Base-by-base conservation (phyloP, 2,888 invertebrate genomes). In the Flexamia atlantica region DNA sequence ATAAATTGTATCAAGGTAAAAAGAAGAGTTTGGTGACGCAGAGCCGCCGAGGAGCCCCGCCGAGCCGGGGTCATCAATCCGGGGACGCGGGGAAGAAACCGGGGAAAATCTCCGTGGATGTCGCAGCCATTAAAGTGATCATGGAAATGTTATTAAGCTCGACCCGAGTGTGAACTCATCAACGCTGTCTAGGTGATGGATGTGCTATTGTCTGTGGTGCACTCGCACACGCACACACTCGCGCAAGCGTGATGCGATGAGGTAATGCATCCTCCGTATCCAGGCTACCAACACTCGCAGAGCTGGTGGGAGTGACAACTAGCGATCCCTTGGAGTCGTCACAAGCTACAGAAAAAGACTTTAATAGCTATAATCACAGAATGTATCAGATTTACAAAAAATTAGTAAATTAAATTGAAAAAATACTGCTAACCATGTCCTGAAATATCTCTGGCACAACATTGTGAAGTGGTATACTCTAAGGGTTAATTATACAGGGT, bases 161-260 rank as follows among this genome's bases (percentile, higher is more conserved):
- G 76, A 76, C 76, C 76, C 76, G 23, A n/a, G 36, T 36, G 72
- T 76, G 76, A 76, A 76, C 76, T 76, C 76, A 76, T 76, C 76
- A 76, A 7, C 12, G 28, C 46, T 50, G 42, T 23, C 50, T 14
- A 10, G 28, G 46, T 76, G 76, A 76, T 76, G 76, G 76, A 76
- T 76, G 76, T 42, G 42, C 46, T 40, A 50, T 76, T 76, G 76
- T 76, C 76, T 50, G 72, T 9, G 40, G 40, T 17, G 23, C 42
- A 72, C 72, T 40, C 72, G 40, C 72, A n/a, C 72, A 72, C 40
- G n/a, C 72, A 40, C 36, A 40, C 40, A 68, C 68, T 3, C 57
- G 25, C 57, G 25, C 20, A 20, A 12, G 53, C 53, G n/a, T n/a
- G n/a, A n/a, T n/a, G n/a, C 36, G 36, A 4, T 50, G 17, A 17